Conservation (phyloP, 2,797 vertebrate genomes). For the Furcifer pardalis region DNA sequence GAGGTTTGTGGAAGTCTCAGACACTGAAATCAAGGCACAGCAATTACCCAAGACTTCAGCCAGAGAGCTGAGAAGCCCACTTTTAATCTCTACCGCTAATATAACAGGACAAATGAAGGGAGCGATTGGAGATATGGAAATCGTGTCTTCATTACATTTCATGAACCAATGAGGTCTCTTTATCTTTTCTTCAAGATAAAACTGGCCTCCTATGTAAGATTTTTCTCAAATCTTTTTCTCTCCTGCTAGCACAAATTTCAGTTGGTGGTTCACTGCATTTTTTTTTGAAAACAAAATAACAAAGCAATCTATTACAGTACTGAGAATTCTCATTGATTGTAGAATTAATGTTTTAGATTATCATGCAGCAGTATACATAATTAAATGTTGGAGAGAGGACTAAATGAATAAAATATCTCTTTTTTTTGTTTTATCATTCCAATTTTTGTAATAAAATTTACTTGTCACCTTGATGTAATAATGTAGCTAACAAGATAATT, state of each 20-base stretch:
- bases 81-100: neutral
- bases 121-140: neutral
- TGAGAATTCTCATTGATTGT: conserved; percentile 53
- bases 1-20: no score
- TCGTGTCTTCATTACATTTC: neutral
- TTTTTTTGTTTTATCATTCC: conserved; percentile 68
- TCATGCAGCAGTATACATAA: conserved; percentile 57
- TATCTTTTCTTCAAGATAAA: neutral
- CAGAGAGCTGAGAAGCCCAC: no score
- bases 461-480: conserved; percentile 70
- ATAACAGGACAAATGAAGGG: neutral
- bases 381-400: conserved; percentile 62
- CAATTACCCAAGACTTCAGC: no score
- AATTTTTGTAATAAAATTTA: conserved; percentile 72
- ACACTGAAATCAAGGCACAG: no score
- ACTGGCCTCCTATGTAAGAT: no score
- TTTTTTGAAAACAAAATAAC: neutral
- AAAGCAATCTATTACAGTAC: conserved; percentile 32
- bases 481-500: conserved; percentile 67
- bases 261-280: conserved; percentile 38
- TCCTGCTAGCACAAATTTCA: conserved; percentile 43
- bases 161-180: neutral
- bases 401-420: conserved; percentile 61
- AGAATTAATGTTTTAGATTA: conserved; percentile 64
- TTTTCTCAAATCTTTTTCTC: neutral